These are phyloP conservation scores for Cuculus canorus DNA, from an alignment of 2,797 vertebrate species.

Conservation along the genomic window DNA sequence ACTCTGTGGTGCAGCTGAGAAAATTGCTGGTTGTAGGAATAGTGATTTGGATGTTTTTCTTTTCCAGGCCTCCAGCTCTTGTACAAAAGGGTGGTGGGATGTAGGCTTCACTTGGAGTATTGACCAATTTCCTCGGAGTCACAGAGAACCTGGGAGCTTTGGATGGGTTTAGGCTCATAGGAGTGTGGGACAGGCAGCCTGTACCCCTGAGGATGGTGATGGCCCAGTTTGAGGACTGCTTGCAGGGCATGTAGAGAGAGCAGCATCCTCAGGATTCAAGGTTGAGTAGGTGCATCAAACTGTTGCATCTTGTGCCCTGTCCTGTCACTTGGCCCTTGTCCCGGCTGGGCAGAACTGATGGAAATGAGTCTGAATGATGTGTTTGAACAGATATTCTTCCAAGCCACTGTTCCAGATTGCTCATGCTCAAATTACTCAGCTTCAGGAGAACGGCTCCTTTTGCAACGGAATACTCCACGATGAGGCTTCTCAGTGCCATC, in stretches of 20 bases:
- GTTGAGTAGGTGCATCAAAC: neutral
- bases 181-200: neutral
- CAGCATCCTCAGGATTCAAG: neutral
- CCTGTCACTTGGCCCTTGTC: rapidly evolving
- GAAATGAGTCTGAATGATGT: neutral
- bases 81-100: neutral
- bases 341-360: neutral
- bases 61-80: neutral
- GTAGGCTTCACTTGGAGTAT: neutral
- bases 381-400: neutral
- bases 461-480: rapidly evolving
- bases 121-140: neutral
- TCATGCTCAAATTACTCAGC: neutral
- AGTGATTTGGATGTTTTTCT: neutral
- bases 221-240: neutral
- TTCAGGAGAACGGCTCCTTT: neutral
- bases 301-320: neutral
- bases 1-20: neutral
- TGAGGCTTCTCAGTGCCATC: neutral
- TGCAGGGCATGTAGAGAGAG: neutral
- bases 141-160: neutral
- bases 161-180: neutral
- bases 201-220: neutral
- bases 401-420: neutral
- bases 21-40: neutral